These are phyloP conservation scores for Eupithecia insigniata DNA, from an alignment of 2,888 invertebrate genomes.

Conservation along the genomic window DNA sequence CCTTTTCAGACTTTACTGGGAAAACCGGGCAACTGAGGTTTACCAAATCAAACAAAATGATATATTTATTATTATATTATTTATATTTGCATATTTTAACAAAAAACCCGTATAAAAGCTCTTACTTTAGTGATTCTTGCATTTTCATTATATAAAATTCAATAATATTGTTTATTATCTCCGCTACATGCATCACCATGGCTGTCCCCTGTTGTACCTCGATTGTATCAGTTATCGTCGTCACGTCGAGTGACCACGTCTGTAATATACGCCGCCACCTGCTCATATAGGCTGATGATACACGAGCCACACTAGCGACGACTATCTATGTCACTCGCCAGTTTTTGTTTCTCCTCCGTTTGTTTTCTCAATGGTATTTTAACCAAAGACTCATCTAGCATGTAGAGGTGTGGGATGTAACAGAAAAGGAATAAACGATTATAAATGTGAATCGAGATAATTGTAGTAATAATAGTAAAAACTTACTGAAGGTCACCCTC, in stretches of 20 bases:
- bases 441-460: not conserved
- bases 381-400: too few species aligned
- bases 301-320: not conserved
- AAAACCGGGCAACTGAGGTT: not conserved
- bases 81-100: too few species aligned
- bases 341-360: too few species aligned
- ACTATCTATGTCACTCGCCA: too few species aligned
- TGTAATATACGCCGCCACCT: conserved; percentile 23
- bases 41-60: too few species aligned
- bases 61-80: too few species aligned
- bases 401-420: not conserved
- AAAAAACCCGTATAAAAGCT: not conserved
- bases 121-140: not conserved
- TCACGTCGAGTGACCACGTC: conserved; percentile 8
- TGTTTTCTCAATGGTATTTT: too few species aligned
- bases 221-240: conserved; percentile 36
- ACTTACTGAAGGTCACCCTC: too few species aligned
- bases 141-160: not conserved
- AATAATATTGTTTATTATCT: not conserved
- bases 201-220: conserved; percentile 7
- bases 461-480: too few species aligned
- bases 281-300: conserved; percentile 5
- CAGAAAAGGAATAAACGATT: not conserved
- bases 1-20: not conserved
- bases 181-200: not conserved